A percentile compares a stretch with the other conserved stretches of the same genome.
phyloP scores from a whole-genome alignment of 1,140 invertebrate genomes.

The Drosophila aff. region DNA sequence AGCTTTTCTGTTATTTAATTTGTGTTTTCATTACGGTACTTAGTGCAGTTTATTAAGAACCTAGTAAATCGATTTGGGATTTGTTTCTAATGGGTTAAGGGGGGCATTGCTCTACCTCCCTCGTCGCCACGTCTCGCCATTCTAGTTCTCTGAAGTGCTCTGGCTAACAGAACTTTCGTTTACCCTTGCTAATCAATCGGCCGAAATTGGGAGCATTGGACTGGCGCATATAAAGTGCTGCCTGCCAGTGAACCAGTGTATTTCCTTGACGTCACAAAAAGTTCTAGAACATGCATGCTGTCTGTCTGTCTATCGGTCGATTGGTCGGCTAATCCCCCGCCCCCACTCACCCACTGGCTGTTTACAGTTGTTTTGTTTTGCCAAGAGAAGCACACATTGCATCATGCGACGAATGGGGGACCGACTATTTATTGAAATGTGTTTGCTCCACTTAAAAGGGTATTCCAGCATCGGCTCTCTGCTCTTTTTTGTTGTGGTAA shows the following conservation, averaged over 20 bases:
- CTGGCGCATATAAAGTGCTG: slow-evolving; percentile 18
- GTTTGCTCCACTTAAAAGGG: slow-evolving; percentile 35
- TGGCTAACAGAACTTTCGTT: slow-evolving; percentile 13
- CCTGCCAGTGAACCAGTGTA: slow-evolving; percentile 18
- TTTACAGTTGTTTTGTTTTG: slow-evolving; percentile 45
- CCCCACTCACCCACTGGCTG: slow-evolving; percentile 15
- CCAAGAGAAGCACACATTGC: slow-evolving; percentile 34
- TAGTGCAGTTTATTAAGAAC: background rate
- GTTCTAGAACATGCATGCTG: slow-evolving; percentile 42
- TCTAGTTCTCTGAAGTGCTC: slow-evolving; percentile 12
- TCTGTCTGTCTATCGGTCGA: slow-evolving; percentile 10
- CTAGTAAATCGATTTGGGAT: background rate
- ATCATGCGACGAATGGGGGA: slow-evolving; percentile 23
- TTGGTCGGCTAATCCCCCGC: slow-evolving; percentile 19
- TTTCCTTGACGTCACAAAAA: slow-evolving; percentile 42
- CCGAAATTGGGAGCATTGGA: slow-evolving; percentile 39
- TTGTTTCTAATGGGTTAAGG: background rate
- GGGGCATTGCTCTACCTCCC: background rate
- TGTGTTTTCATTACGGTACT: background rate
- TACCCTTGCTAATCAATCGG: slow-evolving; percentile 36
- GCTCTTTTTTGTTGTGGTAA: background rate
- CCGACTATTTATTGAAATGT: slow-evolving; percentile 19
- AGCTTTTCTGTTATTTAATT: background rate
- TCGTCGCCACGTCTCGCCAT: background rate
- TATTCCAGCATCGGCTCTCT: slow-evolving; percentile 16